Base-by-base conservation (phyloP, 2,888 invertebrate species). In the Synergus japonicus region DNA sequence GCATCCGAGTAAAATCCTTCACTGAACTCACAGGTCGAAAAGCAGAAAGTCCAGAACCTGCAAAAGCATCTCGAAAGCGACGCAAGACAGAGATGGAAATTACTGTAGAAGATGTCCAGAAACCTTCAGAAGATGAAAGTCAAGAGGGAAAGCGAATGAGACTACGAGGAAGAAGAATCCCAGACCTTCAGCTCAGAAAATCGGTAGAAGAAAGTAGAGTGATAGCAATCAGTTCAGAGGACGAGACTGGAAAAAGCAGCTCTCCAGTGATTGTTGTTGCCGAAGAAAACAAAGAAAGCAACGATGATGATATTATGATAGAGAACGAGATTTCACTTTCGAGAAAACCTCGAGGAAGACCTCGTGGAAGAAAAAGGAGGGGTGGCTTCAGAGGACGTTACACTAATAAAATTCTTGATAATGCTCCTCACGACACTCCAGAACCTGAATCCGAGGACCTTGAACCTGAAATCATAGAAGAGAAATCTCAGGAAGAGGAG, bases 51-150 rank as follows among this genome's bases (percentile, higher is more conserved):
- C 79, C 22, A 77, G 69, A 81, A 49, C 80, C 8, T 67, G 78
- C 82, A 8, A 84, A 84, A 9, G 82, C 86, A 0, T 89, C 90
- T 4, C 86, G 91, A 3, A 91, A 92, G 64, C 85, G 90, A 46
- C 88, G 90, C 0, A 90, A 87, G 73, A 90, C 90, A 73, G 80
- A 44, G 9, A 69, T 80, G 9, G 82, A 82, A 0, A 18, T 77
- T 1, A 73, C 3, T 22, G 87, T 86, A 89, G 82, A 93, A 93
- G 88, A 82, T 93, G 93, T 82, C 93, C 94, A 83, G 79, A 88
- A 87, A 29, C 22, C 29, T 58, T 90, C 89, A 60, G 89, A 92
- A 1, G 88, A 88, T 18, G 90, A 89, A 73, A 88, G 85, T 69
- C 86, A 85, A 15, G 90, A 88, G 13, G 89, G 91, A 7, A 92